These are phyloP conservation scores for Hyalella azteca DNA, from an alignment of 2,888 invertebrate species.

Conservation along the genomic window DNA sequence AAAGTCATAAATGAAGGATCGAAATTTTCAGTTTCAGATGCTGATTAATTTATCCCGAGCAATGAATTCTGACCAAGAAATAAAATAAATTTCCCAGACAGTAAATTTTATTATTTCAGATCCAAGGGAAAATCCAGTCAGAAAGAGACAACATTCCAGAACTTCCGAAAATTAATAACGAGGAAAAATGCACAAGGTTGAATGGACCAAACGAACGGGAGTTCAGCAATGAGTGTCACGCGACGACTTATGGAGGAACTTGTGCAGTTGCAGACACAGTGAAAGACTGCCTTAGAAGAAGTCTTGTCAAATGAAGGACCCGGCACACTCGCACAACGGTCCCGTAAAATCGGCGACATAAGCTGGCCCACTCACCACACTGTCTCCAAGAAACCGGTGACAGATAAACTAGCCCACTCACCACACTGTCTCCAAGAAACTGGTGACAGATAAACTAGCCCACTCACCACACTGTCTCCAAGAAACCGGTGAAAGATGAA, in stretches of 20 bases:
- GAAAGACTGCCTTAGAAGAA: conserved; percentile 10
- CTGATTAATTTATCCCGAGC: no score
- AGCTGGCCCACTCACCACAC: no score
- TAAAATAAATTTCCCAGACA: no score
- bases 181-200: not conserved
- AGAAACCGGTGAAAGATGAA: not conserved
- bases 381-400: no score
- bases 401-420: no score
- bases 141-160: not conserved
- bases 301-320: not conserved
- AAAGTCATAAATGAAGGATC: no score
- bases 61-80: no score
- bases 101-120: no score
- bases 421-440: not conserved
- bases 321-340: not conserved
- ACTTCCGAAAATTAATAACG: not conserved
- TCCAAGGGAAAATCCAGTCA: no score
- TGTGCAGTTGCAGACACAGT: conserved; percentile 22
- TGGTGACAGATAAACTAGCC: not conserved
- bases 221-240: conserved; percentile 26
- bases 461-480: not conserved
- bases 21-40: no score
- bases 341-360: no score
- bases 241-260: not conserved
- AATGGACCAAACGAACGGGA: not conserved